Evolutionary conservation across 2,888 invertebrate species (phyloP).

Genomic region (Dryadula phaetusa): DNA sequence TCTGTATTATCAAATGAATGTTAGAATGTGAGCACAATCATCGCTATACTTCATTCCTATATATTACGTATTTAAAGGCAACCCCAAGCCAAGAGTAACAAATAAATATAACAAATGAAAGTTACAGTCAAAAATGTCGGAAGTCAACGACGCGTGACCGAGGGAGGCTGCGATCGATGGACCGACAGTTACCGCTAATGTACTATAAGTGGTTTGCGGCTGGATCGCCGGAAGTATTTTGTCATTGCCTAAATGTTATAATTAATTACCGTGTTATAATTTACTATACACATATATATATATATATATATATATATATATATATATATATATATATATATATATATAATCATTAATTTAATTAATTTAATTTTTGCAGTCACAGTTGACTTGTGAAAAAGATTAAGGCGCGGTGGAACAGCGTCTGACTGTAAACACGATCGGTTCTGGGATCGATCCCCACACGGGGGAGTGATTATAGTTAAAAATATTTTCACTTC

Average conservation of each 20-base stretch:
- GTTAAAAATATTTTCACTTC: no score
- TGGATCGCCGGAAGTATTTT: constrained; percentile 12
- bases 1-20: no score
- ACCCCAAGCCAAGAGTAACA: constrained; percentile 11
- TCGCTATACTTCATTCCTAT: neutral
- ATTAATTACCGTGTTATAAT: constrained; percentile 18
- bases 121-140: constrained; percentile 23
- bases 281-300: neutral
- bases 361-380: no score
- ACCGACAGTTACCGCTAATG: constrained; percentile 44
- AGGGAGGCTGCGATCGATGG: constrained; percentile 33
- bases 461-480: no score
- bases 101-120: constrained; percentile 28
- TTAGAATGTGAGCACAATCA: no score
- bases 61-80: neutral
- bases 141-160: constrained; percentile 14
- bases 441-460: no score
- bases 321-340: no score
- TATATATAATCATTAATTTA: no score
- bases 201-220: constrained; percentile 24
- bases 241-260: constrained; percentile 16
- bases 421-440: no score
- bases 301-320: neutral
- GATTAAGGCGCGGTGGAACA: no score
- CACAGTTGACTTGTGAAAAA: no score